phyloP scores from a whole-genome alignment of 2,113 vertebrate genomes.

The Hirundichthys speculiger region DNA sequence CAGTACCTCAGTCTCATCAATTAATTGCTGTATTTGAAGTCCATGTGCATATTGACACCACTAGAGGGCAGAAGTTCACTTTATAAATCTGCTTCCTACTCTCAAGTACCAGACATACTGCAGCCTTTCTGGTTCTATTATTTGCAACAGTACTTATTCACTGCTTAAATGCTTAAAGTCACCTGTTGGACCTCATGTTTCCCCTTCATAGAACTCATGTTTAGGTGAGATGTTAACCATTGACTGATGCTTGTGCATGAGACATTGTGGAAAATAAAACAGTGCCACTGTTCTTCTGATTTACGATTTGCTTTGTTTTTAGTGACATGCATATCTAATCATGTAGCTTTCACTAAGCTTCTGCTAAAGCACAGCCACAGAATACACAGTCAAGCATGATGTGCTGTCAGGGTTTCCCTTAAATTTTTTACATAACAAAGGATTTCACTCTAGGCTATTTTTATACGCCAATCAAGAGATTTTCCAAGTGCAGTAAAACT shows the following conservation, averaged over 20 bases:
- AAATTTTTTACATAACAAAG: slow-evolving; percentile 11
- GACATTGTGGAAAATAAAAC: slow-evolving; percentile 5
- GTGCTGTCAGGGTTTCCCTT: background rate
- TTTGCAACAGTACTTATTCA: slow-evolving; percentile 6
- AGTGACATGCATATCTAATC: background rate
- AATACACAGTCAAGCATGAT: background rate
- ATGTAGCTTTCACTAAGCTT: background rate
- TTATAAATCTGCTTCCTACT: slow-evolving; percentile 4
- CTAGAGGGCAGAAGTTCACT: slow-evolving; percentile 64
- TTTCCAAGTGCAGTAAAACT: background rate
- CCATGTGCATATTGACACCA: slow-evolving; percentile 18
- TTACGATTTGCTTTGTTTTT: background rate
- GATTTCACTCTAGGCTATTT: slow-evolving; percentile 18
- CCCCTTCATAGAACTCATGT: background rate
- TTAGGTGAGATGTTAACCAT: background rate
- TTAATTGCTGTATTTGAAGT: background rate
- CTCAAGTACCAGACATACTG: background rate
- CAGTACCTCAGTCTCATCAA: background rate
- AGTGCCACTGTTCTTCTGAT: background rate
- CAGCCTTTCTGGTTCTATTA: background rate
- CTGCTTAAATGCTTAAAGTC: background rate
- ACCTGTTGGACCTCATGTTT: background rate
- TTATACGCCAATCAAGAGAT: slow-evolving; percentile 4
- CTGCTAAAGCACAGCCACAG: slow-evolving; percentile 1
- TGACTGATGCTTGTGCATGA: background rate